Evolutionary conservation across 2,888 invertebrate species (phyloP), one percentile per base, ranked within the genome.

Genomic region (Onchidella celtica): DNA sequence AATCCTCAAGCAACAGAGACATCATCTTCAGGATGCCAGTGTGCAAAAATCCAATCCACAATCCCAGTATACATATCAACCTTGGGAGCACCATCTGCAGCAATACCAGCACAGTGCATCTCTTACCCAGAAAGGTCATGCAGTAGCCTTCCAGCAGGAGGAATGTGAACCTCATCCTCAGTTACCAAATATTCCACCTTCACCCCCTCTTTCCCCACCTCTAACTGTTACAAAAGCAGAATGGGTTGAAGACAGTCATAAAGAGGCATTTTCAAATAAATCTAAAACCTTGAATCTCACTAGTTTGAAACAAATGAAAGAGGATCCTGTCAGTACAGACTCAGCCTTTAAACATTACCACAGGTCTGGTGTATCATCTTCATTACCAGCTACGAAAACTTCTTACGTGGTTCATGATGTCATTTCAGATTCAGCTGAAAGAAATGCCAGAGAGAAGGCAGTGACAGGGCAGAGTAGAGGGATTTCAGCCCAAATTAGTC

Each of bases 1-100:
- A 24, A 79, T 63, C 38, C 29, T 79, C 21, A 63, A 63, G 34
- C 34, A 29, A 3, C 79, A 79, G 70, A 47, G 72, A 14, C 70
- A 79, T 21, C 74, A 72, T 55, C 72, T 47, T 47, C 47, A 72
- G 36, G 14, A 21, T 6, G n/a, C n/a, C n/a, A n/a, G n/a, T n/a
- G n/a, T n/a, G n/a, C 47, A 47, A 47, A 6, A 47, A 17, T 11
- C 6, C 17, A 47, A 47, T 2, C 59, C 36, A n/a, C 72, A 72
- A 21, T 36, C 29, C 21, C 40, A 72, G 34, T 59, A 72, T 11
- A 21, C 21, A 14, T n/a, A 57, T 6, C 29, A 57, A 57, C 29
- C 29, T 11, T 66, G 66, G 29, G 29, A 66, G 11, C 72, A 74
- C 14, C 61, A 61, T 0, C 4, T n/a, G 11, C 61, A 61, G 27